Evolutionary conservation across 1,140 invertebrate species (phyloP).

Genomic region (Pseudomyrmex concolor): DNA sequence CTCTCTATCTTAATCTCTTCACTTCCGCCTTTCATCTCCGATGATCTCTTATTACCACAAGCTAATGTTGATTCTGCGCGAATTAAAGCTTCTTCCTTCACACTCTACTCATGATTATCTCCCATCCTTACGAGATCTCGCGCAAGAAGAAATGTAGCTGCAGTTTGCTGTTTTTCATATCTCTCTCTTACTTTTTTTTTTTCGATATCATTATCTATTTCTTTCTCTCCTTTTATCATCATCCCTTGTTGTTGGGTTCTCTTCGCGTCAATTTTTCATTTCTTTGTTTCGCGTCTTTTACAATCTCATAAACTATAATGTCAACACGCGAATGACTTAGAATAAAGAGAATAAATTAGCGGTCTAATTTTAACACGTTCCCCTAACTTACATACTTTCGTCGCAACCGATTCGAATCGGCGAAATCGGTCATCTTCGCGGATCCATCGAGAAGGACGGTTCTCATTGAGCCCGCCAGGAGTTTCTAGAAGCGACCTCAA

Average conservation of each 20-base stretch:
- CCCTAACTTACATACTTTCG: background rate
- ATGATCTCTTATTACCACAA: constrained; percentile 37
- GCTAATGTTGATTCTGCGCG: constrained; percentile 44
- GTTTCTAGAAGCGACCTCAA: constrained; percentile 18
- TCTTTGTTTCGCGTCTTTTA: background rate
- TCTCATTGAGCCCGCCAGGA: constrained; percentile 10
- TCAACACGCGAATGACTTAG: background rate
- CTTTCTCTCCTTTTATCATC: background rate
- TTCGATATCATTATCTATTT: background rate
- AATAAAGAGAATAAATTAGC: constrained; percentile 1
- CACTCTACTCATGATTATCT: constrained; percentile 41
- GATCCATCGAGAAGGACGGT: constrained; percentile 9
- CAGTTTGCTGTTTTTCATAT: background rate
- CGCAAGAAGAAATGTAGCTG: background rate
- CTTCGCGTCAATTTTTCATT: background rate
- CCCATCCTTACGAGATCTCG: constrained; percentile 2
- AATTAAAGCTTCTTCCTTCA: constrained; percentile 39
- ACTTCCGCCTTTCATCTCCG: constrained; percentile 18
- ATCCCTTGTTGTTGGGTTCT: too few species aligned
- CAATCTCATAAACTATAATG: too few species aligned
- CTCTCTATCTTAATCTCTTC: constrained; percentile 33
- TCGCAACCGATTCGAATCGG: background rate
- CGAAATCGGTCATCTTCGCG: constrained; percentile 7
- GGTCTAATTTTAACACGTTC: constrained; percentile 37
- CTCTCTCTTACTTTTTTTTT: background rate